A percentile compares a stretch with the other conserved stretches of the same genome.
phyloP scores from a whole-genome alignment of 35 echinoderm and acorn worm species.

The Lytechinus pictus region DNA sequence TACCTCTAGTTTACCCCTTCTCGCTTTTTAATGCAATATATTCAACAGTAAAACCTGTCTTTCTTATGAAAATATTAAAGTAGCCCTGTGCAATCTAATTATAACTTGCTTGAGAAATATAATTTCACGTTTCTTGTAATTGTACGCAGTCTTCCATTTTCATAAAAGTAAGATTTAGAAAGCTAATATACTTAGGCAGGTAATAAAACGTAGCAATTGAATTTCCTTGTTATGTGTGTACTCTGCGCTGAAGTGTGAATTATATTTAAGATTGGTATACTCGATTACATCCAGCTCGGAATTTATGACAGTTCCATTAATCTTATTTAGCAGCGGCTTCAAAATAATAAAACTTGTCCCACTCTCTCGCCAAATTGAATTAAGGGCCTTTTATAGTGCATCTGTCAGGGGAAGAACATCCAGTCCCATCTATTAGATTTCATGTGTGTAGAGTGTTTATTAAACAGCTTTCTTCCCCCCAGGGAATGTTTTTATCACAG shows the following conservation, averaged over 20 bases:
- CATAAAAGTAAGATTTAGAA: neutral
- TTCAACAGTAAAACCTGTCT: no score
- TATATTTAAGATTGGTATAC: neutral
- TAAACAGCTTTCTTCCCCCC: neutral
- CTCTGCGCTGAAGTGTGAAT: neutral
- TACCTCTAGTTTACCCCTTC: no score
- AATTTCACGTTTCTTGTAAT: neutral
- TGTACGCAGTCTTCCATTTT: neutral
- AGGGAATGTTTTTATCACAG: neutral
- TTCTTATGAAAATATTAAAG: no score
- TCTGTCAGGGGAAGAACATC: neutral
- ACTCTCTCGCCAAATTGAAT: conserved; percentile 4
- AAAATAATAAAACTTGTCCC: neutral
- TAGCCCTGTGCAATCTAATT: no score
- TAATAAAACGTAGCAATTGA: neutral
- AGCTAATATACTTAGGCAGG: neutral
- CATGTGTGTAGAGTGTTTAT: neutral
- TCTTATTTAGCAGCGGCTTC: neutral
- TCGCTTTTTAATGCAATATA: no score
- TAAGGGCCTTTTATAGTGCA: neutral
- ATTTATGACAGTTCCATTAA: conserved; percentile 9
- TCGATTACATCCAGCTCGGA: neutral
- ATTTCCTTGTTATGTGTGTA: neutral
- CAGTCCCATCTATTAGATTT: neutral
- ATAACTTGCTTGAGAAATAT: neutral